These are phyloP conservation scores for Falcunculus frontatus DNA, from an alignment of 2,113 vertebrate genomes.

Conservation along the genomic window DNA sequence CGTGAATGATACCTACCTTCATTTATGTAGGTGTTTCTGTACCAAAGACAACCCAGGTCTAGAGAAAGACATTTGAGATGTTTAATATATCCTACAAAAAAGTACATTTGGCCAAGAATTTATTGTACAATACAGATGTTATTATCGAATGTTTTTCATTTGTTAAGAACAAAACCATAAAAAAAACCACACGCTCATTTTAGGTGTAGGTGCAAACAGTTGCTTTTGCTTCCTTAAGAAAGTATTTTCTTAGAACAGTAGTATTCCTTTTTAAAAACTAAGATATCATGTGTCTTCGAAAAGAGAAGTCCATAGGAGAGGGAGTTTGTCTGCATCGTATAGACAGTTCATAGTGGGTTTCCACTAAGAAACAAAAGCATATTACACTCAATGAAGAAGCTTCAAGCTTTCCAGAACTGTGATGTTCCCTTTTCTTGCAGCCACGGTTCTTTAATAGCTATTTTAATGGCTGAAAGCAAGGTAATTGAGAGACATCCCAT, in stretches of 20 bases:
- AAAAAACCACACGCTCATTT: neutral
- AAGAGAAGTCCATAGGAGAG: neutral
- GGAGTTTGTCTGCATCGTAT: neutral
- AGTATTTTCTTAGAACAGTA: neutral
- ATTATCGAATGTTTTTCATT: neutral
- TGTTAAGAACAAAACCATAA: neutral
- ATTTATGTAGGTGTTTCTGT: neutral
- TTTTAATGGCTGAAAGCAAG: neutral
- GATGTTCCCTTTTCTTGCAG: neutral
- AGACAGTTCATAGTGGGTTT: neutral
- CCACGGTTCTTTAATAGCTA: neutral
- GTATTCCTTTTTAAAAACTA: neutral
- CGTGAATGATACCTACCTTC: neutral
- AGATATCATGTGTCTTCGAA: neutral
- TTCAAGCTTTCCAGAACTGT: neutral
- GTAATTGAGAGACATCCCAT: neutral
- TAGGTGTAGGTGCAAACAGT: neutral
- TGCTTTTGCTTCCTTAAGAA: neutral
- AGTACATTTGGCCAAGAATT: neutral
- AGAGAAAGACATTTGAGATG: neutral
- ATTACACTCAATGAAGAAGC: neutral
- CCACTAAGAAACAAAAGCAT: neutral
- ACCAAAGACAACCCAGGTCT: neutral
- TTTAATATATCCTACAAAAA: neutral
- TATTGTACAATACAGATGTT: neutral